A percentile compares a stretch with the other conserved stretches of the same genome.
These are phyloP conservation scores for Hapalemur alaotrensis DNA, from an alignment of 2,797 vertebrate species.

Conservation along the genomic window DNA sequence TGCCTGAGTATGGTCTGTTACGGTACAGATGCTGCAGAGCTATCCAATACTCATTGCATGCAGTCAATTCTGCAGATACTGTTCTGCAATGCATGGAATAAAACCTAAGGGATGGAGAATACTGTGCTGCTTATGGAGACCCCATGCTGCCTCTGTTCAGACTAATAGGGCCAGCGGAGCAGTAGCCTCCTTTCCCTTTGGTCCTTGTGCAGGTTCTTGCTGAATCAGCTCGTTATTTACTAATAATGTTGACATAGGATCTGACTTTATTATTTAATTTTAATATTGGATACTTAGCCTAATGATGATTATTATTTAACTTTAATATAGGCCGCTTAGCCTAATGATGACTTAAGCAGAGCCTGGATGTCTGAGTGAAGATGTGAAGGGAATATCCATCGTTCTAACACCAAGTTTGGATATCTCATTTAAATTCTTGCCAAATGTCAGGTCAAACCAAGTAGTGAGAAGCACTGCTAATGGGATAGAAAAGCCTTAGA, in stretches of 20 bases:
- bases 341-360: background rate
- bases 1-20: rapidly evolving
- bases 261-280: background rate
- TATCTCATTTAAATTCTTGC: background rate
- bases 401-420: background rate
- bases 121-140: background rate
- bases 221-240: background rate
- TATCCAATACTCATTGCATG: rapidly evolving
- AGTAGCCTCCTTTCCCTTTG: background rate
- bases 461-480: background rate
- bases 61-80: background rate
- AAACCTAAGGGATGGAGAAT: background rate
- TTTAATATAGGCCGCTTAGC: background rate
- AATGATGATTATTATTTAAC: background rate
- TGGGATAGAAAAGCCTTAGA: background rate
- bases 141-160: background rate
- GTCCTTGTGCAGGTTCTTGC: background rate
- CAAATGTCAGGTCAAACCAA: background rate
- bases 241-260: background rate
- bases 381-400: background rate
- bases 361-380: background rate
- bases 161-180: background rate
- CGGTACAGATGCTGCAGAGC: rapidly evolving
- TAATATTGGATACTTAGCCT: background rate
- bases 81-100: background rate